A percentile compares a stretch with the other conserved stretches of the same genome.
Evolutionary conservation across 1,140 invertebrate species (phyloP).

Genomic region (Euura saliciscinereae): DNA sequence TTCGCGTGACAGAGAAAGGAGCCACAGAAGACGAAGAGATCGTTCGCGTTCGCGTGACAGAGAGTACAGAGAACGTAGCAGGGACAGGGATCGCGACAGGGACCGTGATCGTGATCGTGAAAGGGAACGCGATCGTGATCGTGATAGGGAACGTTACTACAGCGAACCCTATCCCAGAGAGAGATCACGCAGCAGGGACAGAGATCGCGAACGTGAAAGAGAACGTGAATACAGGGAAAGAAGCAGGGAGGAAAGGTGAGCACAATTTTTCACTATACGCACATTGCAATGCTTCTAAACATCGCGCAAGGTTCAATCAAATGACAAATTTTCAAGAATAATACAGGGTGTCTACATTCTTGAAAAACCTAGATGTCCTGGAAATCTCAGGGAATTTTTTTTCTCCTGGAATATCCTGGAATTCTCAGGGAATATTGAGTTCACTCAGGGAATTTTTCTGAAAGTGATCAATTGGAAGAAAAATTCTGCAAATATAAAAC

Average conservation of each 20-base stretch:
- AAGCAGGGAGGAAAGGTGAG: constrained; percentile 78
- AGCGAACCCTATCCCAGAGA: constrained; percentile 55
- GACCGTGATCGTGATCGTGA: constrained; percentile 69
- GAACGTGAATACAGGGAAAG: constrained; percentile 70
- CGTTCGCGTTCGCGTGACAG: constrained; percentile 82
- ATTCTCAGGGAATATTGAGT: no score
- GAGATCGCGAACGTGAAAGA: constrained; percentile 70
- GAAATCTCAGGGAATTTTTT: no score
- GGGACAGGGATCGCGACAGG: constrained; percentile 69
- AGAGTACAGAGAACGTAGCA: constrained; percentile 73
- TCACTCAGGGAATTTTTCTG: no score
- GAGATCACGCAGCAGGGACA: constrained; percentile 73
- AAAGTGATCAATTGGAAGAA: no score
- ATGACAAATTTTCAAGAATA: no score
- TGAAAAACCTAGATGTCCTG: no score
- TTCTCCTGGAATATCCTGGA: no score
- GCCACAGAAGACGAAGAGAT: constrained; percentile 72
- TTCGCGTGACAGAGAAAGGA: constrained; percentile 78
- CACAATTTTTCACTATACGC: constrained; percentile 18
- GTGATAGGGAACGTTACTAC: constrained; percentile 57
- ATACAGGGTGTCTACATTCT: no score
- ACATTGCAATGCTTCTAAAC: no score
- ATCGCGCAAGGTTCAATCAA: no score
- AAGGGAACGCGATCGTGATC: constrained; percentile 68
- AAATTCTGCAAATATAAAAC: no score